These are phyloP conservation scores for Pangasius sanitwongsei DNA, from an alignment of 2,797 vertebrate species.

Conservation along the genomic window DNA sequence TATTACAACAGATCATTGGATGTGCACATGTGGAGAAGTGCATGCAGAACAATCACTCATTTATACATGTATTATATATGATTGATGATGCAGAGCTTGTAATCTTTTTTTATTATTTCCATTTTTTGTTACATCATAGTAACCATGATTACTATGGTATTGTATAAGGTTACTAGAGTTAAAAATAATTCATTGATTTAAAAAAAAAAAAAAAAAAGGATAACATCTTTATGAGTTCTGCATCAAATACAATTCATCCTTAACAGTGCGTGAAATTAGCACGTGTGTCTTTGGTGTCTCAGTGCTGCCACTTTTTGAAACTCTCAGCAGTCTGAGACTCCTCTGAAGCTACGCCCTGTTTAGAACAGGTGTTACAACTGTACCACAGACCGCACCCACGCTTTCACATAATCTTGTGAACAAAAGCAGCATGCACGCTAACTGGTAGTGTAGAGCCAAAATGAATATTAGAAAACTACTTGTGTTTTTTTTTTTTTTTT, in stretches of 20 bases:
- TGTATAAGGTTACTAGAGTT: neutral
- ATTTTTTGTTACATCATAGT: neutral
- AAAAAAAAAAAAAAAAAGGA: too few relatives aligned
- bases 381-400: neutral
- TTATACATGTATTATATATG: too few relatives aligned
- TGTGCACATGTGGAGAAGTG: too few relatives aligned
- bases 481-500: too few relatives aligned
- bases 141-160: neutral
- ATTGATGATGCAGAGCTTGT: too few relatives aligned
- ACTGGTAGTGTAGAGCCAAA: too few relatives aligned
- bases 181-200: neutral
- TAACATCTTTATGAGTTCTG: neutral
- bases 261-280: neutral
- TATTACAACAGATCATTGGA: too few relatives aligned
- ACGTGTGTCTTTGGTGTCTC: neutral
- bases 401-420: neutral
- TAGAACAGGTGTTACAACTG: neutral
- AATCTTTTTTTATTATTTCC: too few relatives aligned
- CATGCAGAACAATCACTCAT: too few relatives aligned
- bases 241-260: neutral
- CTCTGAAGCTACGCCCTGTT: neutral
- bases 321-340: neutral
- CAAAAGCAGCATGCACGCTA: neutral
- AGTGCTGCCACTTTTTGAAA: neutral
- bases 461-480: neutral